A percentile compares a stretch with the other conserved stretches of the same genome.
These are phyloP conservation scores for Liopterus haemorrhoidalis DNA, from an alignment of 2,888 invertebrate species.

Conservation along the genomic window DNA sequence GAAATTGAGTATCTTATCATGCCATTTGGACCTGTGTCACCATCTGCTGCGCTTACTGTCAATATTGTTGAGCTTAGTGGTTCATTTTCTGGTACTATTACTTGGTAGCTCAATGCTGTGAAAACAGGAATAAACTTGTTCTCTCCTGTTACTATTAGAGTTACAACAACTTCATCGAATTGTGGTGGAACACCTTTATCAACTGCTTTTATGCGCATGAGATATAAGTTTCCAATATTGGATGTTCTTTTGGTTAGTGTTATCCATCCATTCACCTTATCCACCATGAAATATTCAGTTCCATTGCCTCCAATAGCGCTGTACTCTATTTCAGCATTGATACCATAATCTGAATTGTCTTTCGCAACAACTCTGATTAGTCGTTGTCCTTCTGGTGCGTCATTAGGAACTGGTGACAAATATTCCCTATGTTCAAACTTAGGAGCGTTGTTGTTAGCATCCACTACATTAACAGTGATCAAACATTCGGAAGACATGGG, in stretches of 20 bases:
- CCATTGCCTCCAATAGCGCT: conserved; percentile 69
- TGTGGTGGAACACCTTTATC: conserved; percentile 87
- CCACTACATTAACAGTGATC: conserved; percentile 81
- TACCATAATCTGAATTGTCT: conserved; percentile 76
- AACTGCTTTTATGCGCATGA: conserved; percentile 65
- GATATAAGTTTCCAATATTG: conserved; percentile 59
- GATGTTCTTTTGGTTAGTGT: conserved; percentile 57
- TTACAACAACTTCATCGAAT: conserved; percentile 66
- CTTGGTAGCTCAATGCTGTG: conserved; percentile 77
- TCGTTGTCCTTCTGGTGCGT: conserved; percentile 63
- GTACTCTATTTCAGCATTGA: conserved; percentile 85
- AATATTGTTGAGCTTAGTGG: conserved; percentile 78
- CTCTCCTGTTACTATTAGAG: conserved; percentile 76
- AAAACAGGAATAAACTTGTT: conserved; percentile 77
- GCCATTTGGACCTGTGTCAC: conserved; percentile 85
- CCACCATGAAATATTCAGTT: conserved; percentile 65
- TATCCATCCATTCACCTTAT: conserved; percentile 76
- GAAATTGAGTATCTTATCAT: conserved; percentile 78
- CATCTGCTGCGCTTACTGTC: conserved; percentile 77
- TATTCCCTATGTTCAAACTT: conserved; percentile 70
- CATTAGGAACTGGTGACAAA: conserved; percentile 76
- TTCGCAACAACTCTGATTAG: conserved; percentile 68
- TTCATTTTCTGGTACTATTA: conserved; percentile 87
- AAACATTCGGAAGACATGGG: conserved; percentile 85
- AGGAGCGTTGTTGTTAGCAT: conserved; percentile 88